Percentiles rank a stretch among this genome's conserved stretches.
Conservation (phyloP, 2,888 invertebrate species). For the Limnephilus marmoratus region DNA sequence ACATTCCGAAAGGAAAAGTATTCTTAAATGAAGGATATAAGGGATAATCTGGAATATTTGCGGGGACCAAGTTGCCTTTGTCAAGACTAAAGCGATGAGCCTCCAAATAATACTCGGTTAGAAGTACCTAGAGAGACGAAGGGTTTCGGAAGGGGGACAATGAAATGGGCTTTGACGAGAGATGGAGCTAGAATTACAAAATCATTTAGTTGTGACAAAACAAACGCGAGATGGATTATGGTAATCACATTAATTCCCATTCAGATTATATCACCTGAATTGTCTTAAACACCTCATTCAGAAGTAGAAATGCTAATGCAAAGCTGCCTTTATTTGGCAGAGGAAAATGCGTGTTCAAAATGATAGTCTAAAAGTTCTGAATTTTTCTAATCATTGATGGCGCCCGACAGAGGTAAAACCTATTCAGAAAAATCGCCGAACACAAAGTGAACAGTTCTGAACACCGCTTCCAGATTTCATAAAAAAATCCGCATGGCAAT, state of each 20-base stretch:
- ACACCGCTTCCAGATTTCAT: not conserved
- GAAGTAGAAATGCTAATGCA: not conserved
- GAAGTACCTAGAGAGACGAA: not conserved
- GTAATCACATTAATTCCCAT: not conserved
- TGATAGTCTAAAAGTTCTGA: not conserved
- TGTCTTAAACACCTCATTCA: not conserved
- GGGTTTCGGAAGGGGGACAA: not conserved
- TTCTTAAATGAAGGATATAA: not conserved
- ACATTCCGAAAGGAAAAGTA: not conserved
- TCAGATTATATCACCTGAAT: not conserved
- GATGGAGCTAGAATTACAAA: not conserved
- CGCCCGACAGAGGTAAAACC: not conserved
- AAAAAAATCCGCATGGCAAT: not conserved
- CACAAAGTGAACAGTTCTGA: not conserved
- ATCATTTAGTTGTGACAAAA: constrained; percentile 19
- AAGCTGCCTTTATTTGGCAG: not conserved
- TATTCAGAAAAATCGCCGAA: not conserved
- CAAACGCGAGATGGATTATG: constrained; percentile 3
- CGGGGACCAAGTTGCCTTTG: constrained; percentile 4
- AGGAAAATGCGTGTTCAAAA: not conserved
- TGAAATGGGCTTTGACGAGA: not conserved
- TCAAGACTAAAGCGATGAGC: constrained; percentile 2
- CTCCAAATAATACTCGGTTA: constrained; percentile 9
- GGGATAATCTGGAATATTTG: constrained; percentile 10
- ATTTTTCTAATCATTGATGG: not conserved